Percentiles rank a stretch among this genome's conserved stretches.
phyloP scores from a whole-genome alignment of 2,797 vertebrate genomes.

The Carcharodon carcharias region DNA sequence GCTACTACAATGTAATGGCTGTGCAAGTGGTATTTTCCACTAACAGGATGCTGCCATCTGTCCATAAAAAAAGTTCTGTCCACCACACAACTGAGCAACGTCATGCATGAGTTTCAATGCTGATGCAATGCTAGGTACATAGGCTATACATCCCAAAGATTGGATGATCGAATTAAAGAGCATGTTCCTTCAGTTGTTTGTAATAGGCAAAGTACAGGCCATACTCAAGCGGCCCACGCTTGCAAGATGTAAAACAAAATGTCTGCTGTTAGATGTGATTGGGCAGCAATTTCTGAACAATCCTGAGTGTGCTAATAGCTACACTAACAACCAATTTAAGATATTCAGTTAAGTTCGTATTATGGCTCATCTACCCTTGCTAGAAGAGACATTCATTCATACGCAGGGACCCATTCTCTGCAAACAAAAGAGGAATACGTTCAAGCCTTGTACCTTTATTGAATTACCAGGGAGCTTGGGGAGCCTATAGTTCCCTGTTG shows the following conservation, averaged over 20 bases:
- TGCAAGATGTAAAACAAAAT: no score
- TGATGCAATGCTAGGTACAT: no score
- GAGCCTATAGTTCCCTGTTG: background rate
- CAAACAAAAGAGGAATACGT: background rate
- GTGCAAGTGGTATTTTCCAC: background rate
- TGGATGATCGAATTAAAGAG: background rate
- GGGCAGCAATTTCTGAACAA: background rate
- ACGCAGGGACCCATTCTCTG: background rate
- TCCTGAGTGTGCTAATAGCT: background rate
- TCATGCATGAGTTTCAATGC: background rate
- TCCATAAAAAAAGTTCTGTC: background rate
- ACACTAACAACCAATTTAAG: background rate
- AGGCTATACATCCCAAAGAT: background rate
- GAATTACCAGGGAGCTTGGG: background rate
- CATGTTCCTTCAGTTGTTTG: background rate
- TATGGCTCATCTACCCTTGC: background rate
- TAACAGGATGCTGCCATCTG: background rate
- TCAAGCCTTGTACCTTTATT: background rate
- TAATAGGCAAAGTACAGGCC: background rate
- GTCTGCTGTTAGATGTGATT: background rate
- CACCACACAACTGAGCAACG: background rate
- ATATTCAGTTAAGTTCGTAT: background rate
- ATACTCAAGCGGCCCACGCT: no score
- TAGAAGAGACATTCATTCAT: background rate
- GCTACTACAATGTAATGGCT: background rate